Percentiles rank a stretch among this genome's conserved stretches.
These are phyloP conservation scores for Clavelina lepadiformis DNA, from an alignment of 23 tunicate genomes.

Conservation along the genomic window DNA sequence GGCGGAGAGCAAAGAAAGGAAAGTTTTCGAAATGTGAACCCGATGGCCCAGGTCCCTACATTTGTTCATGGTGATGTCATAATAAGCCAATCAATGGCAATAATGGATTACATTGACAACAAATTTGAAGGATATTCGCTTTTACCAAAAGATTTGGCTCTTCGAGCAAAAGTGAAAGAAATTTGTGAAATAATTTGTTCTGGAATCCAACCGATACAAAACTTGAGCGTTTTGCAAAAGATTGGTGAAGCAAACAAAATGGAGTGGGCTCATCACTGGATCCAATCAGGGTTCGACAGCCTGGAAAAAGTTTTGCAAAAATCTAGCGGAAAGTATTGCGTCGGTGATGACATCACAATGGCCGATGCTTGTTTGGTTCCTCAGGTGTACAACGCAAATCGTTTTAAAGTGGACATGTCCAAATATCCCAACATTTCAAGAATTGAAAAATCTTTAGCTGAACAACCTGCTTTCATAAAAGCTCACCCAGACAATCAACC, in stretches of 20 bases:
- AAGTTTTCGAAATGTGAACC: slow-evolving; percentile 41
- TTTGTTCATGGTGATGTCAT: slow-evolving; percentile 31
- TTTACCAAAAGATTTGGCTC: slow-evolving; percentile 41
- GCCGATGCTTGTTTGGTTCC: slow-evolving; percentile 77
- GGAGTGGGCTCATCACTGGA: slow-evolving; percentile 26
- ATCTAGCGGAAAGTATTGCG: slow-evolving; percentile 48
- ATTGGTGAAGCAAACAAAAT: slow-evolving; percentile 1
- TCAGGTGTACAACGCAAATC: slow-evolving; percentile 55
- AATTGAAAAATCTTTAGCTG: slow-evolving; percentile 14
- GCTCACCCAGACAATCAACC: slow-evolving; percentile 53
- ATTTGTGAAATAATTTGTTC: slow-evolving; percentile 52
- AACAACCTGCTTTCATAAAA: slow-evolving; percentile 18
- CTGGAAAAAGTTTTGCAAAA: slow-evolving; percentile 28
- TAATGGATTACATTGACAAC: slow-evolving; percentile 69
- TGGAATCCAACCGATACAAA: slow-evolving; percentile 81
- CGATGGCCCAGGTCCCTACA: slow-evolving; percentile 71
- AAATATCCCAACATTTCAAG: slow-evolving; percentile 32
- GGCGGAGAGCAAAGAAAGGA: slow-evolving; percentile 46
- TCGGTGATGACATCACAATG: slow-evolving; percentile 59
- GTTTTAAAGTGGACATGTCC: slow-evolving; percentile 59
- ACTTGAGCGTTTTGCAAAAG: slow-evolving; percentile 30
- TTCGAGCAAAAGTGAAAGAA: slow-evolving; percentile 45
- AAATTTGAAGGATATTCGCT: slow-evolving; percentile 34
- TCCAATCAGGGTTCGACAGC: slow-evolving; percentile 32
- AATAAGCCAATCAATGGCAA: slow-evolving; percentile 69